Evolutionary conservation across 2,797 vertebrate genomes (phyloP).

Genomic region (Sylvilagus floridanus): DNA sequence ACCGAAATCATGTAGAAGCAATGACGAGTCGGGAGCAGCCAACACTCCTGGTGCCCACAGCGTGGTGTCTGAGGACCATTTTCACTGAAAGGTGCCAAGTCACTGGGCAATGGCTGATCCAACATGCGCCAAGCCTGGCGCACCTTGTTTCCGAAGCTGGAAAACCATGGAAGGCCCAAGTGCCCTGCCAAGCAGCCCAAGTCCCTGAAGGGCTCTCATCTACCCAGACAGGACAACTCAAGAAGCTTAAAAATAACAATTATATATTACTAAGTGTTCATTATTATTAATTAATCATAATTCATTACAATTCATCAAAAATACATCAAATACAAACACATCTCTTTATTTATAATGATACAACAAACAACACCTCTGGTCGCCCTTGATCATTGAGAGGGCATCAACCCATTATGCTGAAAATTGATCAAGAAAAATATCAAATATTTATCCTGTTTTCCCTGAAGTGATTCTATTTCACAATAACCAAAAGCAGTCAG

Average conservation of each 20-base stretch:
- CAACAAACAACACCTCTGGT: not conserved
- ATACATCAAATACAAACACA: not conserved
- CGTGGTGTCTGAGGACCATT: not conserved
- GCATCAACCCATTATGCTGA: not conserved
- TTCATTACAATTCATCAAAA: no score
- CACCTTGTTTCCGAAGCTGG: not conserved
- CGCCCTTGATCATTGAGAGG: not conserved
- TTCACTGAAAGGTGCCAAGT: not conserved
- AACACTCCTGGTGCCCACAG: not conserved
- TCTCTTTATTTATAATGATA: not conserved
- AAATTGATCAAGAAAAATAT: not conserved
- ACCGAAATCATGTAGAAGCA: not conserved
- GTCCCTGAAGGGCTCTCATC: not conserved
- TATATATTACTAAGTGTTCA: no score
- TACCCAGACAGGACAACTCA: not conserved
- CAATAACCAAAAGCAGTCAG: not conserved
- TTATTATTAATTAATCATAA: no score
- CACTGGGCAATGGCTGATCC: not conserved
- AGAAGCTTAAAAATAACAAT: not conserved
- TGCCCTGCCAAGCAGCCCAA: not conserved
- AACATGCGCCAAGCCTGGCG: not conserved
- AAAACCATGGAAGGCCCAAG: not conserved
- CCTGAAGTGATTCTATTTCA: not conserved
- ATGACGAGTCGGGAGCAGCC: not conserved
- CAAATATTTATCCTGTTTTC: not conserved